Evolutionary conservation across 1,140 invertebrate genomes (phyloP).

Genomic region (Philotrypesis tridentata): DNA sequence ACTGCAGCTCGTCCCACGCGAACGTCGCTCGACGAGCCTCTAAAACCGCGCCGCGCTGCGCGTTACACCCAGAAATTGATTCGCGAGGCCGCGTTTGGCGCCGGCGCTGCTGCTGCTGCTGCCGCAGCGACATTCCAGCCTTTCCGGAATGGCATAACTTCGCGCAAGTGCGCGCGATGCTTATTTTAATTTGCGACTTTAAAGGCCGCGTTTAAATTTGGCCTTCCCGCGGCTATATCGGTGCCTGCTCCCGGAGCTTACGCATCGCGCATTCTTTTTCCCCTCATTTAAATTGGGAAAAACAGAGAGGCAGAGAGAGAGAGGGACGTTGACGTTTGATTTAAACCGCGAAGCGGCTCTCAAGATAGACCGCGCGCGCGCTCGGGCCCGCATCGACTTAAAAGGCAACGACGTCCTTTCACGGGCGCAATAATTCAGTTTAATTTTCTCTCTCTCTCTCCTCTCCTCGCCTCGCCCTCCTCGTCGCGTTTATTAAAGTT

Average conservation of each 20-base stretch:
- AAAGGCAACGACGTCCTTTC: constrained; percentile 20
- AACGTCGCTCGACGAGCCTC: no score
- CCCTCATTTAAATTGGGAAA: not conserved
- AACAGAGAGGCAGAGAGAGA: not conserved
- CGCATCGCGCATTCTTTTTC: not conserved
- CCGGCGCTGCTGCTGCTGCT: constrained; percentile 59
- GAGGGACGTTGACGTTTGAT: not conserved
- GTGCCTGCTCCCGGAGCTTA: not conserved
- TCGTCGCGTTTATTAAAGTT: not conserved
- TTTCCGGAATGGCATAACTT: constrained; percentile 65
- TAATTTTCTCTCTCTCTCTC: constrained; percentile 8
- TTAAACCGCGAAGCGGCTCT: not conserved
- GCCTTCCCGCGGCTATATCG: not conserved
- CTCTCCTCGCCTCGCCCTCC: no score
- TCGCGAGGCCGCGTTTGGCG: no score
- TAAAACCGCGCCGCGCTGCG: no score
- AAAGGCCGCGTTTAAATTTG: constrained; percentile 9
- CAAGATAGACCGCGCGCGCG: not conserved
- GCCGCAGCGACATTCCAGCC: constrained; percentile 60
- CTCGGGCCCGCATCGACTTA: not conserved
- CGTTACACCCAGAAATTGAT: constrained; percentile 58
- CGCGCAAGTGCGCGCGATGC: constrained; percentile 11
- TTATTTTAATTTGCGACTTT: not conserved
- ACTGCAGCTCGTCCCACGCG: no score
- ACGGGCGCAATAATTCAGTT: not conserved